Evolutionary conservation across 2,797 vertebrate genomes (phyloP), one percentile per base, ranked within the genome.

Genomic region (Graptemys geographica): DNA sequence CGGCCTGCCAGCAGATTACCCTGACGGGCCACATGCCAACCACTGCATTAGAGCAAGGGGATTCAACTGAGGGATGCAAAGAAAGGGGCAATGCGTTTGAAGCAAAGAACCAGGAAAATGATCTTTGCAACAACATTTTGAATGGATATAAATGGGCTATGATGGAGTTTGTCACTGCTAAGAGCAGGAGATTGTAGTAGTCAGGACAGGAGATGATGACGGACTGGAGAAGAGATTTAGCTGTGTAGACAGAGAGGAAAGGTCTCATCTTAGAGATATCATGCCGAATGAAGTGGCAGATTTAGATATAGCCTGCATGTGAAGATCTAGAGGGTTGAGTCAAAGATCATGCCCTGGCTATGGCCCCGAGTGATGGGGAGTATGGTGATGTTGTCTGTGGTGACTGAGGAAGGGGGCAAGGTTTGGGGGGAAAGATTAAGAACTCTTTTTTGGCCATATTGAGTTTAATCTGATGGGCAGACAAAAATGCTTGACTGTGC

Each of bases 381-480:
- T 23, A 23, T 47, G 44, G 13, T 47, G 44, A 44, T 4, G 6
- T 21, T 76, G 5, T 3, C 16, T 11, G 0, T 1, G 3, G 9
- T 78, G 25, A 31, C 53, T 90, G 80, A 88, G 84, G n/a, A 89
- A 44, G 33, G 1, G 1, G 0, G 51, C 28, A 69, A 27, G 21
- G 11, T 79, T 2, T 8, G 10, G 10, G 33, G 16, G 28, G 72
- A 93, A 8, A 23, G 59, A 82, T 23, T 74, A 91, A 92, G 25
- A 83, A 53, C 2, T 78, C 51, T 3, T 0, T 31, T 81, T 86
- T 84, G 2, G 51, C 11, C 21, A 3, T 1, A 6, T 1, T 52
- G 13, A 4, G 57, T 83, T 89, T 56, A 86, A 11, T 15, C 41
- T 37, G 5, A 41, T 44, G 37, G 3, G 12, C 12, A 12, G 4